Evolutionary conservation across 2,797 vertebrate species (phyloP).

Genomic region (Xenops minutus): DNA sequence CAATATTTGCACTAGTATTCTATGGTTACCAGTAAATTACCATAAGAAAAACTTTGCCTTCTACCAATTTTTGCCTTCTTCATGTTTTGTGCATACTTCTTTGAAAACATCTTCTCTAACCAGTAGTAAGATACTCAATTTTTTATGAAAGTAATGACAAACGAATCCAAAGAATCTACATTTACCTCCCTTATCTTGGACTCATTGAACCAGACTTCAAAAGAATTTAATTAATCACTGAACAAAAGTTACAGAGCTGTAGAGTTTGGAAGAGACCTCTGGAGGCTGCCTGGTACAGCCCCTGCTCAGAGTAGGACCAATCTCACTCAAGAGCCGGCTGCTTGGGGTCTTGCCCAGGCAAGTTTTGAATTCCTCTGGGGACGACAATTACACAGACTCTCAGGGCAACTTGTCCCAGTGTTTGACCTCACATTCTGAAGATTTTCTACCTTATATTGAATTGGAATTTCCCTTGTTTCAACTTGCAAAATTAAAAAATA

Average conservation of each 20-base stretch:
- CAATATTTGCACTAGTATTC: neutral
- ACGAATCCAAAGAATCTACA: neutral
- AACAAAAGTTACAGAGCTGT: neutral
- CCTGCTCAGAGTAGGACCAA: neutral
- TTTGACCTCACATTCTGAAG: constrained; percentile 37
- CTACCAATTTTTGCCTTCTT: neutral
- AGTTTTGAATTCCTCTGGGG: neutral
- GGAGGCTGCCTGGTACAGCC: neutral
- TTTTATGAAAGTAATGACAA: neutral
- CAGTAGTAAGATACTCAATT: neutral
- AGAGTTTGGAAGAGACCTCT: neutral
- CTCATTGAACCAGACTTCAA: neutral
- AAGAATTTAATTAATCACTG: neutral
- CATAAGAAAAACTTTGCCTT: neutral
- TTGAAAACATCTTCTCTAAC: neutral
- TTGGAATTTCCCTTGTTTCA: constrained; percentile 39
- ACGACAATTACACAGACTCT: neutral
- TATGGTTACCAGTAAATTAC: neutral
- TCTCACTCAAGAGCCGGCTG: neutral
- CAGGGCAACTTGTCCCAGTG: neutral
- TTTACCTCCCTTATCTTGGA: neutral
- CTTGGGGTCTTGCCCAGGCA: neutral
- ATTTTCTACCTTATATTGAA: constrained; percentile 5
- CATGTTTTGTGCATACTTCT: neutral
- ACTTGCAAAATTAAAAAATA: constrained; percentile 41